Evolutionary conservation across 2,797 vertebrate genomes (phyloP).

Genomic region (Tinamus major): DNA sequence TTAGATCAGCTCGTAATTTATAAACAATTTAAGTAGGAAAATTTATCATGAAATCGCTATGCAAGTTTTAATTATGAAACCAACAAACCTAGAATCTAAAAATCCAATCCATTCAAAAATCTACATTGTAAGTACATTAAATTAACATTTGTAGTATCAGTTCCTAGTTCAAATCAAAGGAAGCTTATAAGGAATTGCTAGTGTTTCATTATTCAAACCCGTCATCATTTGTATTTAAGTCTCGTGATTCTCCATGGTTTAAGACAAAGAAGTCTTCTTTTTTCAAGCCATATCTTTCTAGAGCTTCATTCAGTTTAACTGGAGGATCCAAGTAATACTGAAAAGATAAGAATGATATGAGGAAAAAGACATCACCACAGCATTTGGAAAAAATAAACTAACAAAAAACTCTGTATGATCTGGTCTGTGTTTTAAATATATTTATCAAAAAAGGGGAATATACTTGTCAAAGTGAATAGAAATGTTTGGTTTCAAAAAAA

Average conservation of each 20-base stretch:
- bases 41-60: background rate
- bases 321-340: conserved; percentile 95
- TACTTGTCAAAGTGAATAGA: background rate
- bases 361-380: background rate
- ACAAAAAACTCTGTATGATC: background rate
- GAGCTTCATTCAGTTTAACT: conserved; percentile 85
- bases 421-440: background rate
- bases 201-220: conserved; percentile 74
- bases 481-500: background rate
- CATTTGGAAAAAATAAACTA: background rate
- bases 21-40: conserved; percentile 21
- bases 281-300: conserved; percentile 86
- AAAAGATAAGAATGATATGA: conserved; percentile 17
- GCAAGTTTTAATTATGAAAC: conserved; percentile 39
- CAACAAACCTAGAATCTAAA: conserved; percentile 39
- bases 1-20: conserved; percentile 15
- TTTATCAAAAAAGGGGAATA: no score
- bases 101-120: conserved; percentile 17
- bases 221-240: conserved; percentile 79
- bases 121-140: background rate
- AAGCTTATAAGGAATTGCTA: background rate
- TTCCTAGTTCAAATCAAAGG: conserved; percentile 20
- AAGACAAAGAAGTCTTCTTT: conserved; percentile 91
- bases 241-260: conserved; percentile 90
- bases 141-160: background rate